Percentiles rank a stretch among this genome's conserved stretches.
Conservation (phyloP, 2,797 vertebrate species). For the Pseudochirops corinnae region DNA sequence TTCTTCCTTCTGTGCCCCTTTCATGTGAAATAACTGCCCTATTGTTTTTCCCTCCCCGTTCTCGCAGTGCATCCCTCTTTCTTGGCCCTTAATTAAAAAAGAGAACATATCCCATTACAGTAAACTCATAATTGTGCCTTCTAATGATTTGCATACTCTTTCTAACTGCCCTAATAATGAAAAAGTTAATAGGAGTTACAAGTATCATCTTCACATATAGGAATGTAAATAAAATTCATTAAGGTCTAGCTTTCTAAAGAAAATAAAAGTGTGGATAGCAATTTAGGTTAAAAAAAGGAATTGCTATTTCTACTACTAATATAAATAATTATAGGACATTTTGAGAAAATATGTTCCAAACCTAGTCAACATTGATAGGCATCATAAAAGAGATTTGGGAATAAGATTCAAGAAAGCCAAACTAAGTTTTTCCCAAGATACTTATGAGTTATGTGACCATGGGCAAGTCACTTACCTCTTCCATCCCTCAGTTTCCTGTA, state of each 20-base stretch:
- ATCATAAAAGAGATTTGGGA: not conserved
- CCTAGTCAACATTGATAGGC: not conserved
- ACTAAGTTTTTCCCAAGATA: not conserved
- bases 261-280: not conserved
- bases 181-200: not conserved
- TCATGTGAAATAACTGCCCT: not conserved
- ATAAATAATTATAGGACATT: not conserved
- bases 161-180: not conserved
- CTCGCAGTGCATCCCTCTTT: not conserved
- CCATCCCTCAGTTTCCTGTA: not conserved
- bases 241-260: not conserved
- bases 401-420: not conserved
- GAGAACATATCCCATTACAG: not conserved
- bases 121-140: not conserved
- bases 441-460: not conserved
- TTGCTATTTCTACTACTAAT: not conserved
- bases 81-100: not conserved
- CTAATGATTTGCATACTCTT: not conserved
- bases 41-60: not conserved
- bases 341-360: not conserved
- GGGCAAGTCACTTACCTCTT: not conserved
- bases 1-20: not conserved
- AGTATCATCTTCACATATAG: not conserved
- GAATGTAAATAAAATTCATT: not conserved
- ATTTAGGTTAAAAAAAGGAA: not conserved